Conservation (phyloP, 2,113 vertebrate species). For the Mystacornis crossleyi region DNA sequence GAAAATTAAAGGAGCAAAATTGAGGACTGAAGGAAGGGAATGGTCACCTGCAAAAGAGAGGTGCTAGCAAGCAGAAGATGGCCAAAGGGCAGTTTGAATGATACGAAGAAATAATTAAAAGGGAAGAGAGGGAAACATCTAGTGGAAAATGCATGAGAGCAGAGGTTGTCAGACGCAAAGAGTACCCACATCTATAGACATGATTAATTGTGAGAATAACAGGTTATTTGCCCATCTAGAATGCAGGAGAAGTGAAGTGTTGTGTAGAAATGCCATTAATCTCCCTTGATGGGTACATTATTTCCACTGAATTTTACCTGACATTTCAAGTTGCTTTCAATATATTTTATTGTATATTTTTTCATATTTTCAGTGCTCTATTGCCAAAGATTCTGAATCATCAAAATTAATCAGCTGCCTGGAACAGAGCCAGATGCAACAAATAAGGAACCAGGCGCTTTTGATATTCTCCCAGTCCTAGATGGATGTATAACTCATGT, state of each 20-base stretch:
- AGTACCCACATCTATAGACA: neutral
- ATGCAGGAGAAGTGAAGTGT: constrained; percentile 21
- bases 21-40: neutral
- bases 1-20: too few species aligned
- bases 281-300: constrained; percentile 49
- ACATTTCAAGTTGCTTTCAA: constrained; percentile 65
- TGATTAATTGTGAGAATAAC: constrained; percentile 39
- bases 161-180: neutral
- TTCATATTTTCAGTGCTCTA: constrained; percentile 27
- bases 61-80: neutral
- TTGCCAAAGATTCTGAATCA: constrained; percentile 58
- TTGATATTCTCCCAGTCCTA: constrained; percentile 4
- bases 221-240: constrained; percentile 49
- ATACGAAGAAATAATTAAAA: neutral
- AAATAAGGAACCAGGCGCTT: constrained; percentile 10
- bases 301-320: constrained; percentile 51
- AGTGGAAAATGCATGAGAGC: neutral
- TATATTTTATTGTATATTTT: constrained; percentile 62
- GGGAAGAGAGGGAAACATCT: neutral
- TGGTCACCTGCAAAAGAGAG: neutral
- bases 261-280: constrained; percentile 53
- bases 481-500: constrained; percentile 48
- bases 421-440: constrained; percentile 38
- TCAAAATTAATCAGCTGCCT: constrained; percentile 55
- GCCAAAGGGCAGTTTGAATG: neutral